phyloP scores from a whole-genome alignment of 2,888 invertebrate genomes.

The Epinotia ramella region DNA sequence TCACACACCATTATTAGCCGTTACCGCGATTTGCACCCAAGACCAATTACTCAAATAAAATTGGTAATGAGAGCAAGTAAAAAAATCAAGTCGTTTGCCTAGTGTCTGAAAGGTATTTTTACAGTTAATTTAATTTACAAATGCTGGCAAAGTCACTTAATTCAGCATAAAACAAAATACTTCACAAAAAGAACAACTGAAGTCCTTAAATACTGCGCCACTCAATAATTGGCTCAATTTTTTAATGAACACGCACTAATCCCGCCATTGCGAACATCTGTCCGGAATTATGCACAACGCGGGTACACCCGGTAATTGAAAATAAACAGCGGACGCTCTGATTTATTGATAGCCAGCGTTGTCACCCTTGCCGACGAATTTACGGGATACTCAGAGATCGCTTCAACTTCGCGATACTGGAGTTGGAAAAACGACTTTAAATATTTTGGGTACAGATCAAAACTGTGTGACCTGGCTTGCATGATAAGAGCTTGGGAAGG shows the following conservation, averaged over 20 bases:
- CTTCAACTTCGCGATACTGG: not conserved
- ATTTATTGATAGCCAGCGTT: constrained; percentile 62
- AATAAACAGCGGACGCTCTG: constrained; percentile 71
- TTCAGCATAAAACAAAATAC: no score
- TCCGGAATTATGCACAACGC: constrained; percentile 58
- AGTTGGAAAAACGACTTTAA: not conserved
- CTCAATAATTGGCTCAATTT: constrained; percentile 28
- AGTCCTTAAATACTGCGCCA: not conserved
- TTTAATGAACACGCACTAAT: constrained; percentile 66
- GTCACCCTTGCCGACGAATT: constrained; percentile 45
- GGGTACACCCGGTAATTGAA: constrained; percentile 69
- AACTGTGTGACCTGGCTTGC: not conserved
- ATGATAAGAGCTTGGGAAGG: not conserved
- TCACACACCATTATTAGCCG: no score
- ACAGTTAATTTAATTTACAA: no score
- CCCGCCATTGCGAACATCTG: constrained; percentile 57
- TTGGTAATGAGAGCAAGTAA: no score
- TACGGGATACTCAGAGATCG: not conserved
- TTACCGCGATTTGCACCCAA: no score
- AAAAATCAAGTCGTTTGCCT: no score
- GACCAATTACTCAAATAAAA: no score
- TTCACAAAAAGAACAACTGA: not conserved
- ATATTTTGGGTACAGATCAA: no score
- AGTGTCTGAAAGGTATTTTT: no score
- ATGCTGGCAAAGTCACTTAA: no score